phyloP scores from a whole-genome alignment of 2,797 vertebrate genomes.

The Pogonophryne albipinna region DNA sequence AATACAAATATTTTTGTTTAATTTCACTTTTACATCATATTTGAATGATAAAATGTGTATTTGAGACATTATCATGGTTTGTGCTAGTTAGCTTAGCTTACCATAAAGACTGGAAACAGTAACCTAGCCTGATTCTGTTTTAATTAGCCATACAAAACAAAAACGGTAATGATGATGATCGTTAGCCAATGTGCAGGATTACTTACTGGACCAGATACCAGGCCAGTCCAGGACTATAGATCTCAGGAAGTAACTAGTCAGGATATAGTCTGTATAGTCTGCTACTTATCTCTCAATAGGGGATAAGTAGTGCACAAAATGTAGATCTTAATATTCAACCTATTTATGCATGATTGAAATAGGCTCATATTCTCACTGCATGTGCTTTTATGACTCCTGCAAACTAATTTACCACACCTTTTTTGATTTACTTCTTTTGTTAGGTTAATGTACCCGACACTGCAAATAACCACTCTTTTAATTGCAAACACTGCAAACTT shows the following conservation, averaged over 20 bases:
- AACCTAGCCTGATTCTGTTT: neutral
- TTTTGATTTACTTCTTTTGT: conserved; percentile 36
- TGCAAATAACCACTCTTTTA: conserved; percentile 49
- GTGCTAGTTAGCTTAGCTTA: neutral
- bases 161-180: neutral
- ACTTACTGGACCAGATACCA: neutral
- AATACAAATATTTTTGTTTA: neutral
- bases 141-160: neutral
- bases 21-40: neutral
- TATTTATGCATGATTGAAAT: neutral
- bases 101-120: too few relatives aligned
- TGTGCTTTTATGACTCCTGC: conserved; percentile 3
- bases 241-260: neutral
- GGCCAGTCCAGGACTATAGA: neutral
- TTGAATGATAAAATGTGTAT: neutral
- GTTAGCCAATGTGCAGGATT: neutral
- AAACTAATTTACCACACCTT: conserved; percentile 17
- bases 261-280: neutral
- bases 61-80: neutral
- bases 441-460: conserved; percentile 24
- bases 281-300: neutral
- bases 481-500: conserved; percentile 52
- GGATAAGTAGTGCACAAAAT: neutral
- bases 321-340: neutral
- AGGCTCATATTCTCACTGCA: neutral